phyloP scores from a whole-genome alignment of 2,888 invertebrate species.

The Brachynemurus nebulosus region DNA sequence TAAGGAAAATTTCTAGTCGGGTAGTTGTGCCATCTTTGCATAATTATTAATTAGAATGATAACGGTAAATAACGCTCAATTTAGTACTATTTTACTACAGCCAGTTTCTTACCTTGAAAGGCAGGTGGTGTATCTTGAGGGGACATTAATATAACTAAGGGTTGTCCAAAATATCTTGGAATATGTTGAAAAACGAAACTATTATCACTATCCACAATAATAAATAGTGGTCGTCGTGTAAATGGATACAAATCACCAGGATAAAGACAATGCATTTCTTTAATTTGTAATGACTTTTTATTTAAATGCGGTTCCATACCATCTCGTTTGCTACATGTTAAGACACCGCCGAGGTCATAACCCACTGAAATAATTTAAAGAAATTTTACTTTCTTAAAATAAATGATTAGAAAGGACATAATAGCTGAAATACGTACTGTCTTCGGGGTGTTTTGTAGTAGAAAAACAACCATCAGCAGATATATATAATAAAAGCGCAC shows the following conservation, averaged over 20 bases:
- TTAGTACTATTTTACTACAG: too few relatives aligned
- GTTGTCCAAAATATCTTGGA: slow-evolving; percentile 82
- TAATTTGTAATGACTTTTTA: slow-evolving; percentile 34
- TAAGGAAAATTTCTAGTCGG: too few relatives aligned
- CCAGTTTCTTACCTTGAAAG: slow-evolving; percentile 59
- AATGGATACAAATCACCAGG: slow-evolving; percentile 90
- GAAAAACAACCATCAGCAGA: slow-evolving; percentile 85
- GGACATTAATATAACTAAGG: slow-evolving; percentile 84
- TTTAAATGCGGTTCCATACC: slow-evolving; percentile 33
- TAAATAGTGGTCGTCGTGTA: slow-evolving; percentile 81
- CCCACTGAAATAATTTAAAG: slow-evolving; percentile 59
- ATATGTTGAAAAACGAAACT: slow-evolving; percentile 85
- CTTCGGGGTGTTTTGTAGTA: slow-evolving; percentile 72
- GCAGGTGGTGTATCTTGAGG: slow-evolving; percentile 78
- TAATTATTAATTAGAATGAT: too few relatives aligned
- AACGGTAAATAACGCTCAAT: too few relatives aligned
- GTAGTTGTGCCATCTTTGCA: too few relatives aligned
- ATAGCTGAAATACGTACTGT: slow-evolving; percentile 46
- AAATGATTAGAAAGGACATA: too few relatives aligned
- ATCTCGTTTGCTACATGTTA: slow-evolving; percentile 77
- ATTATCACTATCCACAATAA: slow-evolving; percentile 92
- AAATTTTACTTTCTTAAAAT: too few relatives aligned
- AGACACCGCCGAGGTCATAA: slow-evolving; percentile 82
- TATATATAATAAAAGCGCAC: slow-evolving; percentile 80
- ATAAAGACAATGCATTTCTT: slow-evolving; percentile 69